Evolutionary conservation across 2,113 vertebrate species (phyloP).

Genomic region (Coregonus clupeaformis): DNA sequence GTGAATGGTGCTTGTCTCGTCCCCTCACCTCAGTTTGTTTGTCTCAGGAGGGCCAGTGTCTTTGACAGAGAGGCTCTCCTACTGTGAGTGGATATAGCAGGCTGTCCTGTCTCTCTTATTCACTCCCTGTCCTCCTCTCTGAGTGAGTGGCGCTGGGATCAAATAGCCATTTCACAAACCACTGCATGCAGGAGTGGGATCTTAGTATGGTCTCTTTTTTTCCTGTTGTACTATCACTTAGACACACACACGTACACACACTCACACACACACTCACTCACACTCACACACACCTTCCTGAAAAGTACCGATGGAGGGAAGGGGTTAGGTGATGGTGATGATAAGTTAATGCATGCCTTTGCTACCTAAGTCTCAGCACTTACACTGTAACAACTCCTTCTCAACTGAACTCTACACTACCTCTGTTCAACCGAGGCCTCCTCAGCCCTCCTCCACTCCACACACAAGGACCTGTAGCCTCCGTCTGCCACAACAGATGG

Average conservation of each 20-base stretch:
- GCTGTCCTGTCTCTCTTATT: background rate
- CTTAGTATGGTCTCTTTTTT: slow-evolving; percentile 8
- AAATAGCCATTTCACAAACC: slow-evolving; percentile 59
- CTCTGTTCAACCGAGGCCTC: slow-evolving; percentile 49
- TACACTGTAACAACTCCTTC: slow-evolving; percentile 25
- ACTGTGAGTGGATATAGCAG: background rate
- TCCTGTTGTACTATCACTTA: background rate
- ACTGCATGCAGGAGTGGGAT: slow-evolving; percentile 53
- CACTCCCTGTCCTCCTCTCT: slow-evolving; percentile 22
- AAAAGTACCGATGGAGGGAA: slow-evolving; percentile 11
- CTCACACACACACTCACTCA: background rate
- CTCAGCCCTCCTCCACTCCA: slow-evolving; percentile 54
- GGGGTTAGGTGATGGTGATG: slow-evolving; percentile 26
- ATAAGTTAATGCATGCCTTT: slow-evolving; percentile 53
- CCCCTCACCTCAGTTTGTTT: background rate
- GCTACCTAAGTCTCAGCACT: slow-evolving; percentile 53
- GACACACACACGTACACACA: slow-evolving; percentile 3
- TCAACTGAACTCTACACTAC: slow-evolving; percentile 55
- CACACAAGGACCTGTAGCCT: slow-evolving; percentile 59
- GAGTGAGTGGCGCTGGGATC: slow-evolving; percentile 39
- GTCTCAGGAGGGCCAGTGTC: background rate
- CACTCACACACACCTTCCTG: slow-evolving; percentile 13
- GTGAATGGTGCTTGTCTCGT: too few relatives aligned
- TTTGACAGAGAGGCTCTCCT: background rate
- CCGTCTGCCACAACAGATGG: slow-evolving; percentile 61